Percentiles rank a stretch among this genome's conserved stretches.
phyloP scores from a whole-genome alignment of 2,797 vertebrate genomes.

The Enteromius viviparus region DNA sequence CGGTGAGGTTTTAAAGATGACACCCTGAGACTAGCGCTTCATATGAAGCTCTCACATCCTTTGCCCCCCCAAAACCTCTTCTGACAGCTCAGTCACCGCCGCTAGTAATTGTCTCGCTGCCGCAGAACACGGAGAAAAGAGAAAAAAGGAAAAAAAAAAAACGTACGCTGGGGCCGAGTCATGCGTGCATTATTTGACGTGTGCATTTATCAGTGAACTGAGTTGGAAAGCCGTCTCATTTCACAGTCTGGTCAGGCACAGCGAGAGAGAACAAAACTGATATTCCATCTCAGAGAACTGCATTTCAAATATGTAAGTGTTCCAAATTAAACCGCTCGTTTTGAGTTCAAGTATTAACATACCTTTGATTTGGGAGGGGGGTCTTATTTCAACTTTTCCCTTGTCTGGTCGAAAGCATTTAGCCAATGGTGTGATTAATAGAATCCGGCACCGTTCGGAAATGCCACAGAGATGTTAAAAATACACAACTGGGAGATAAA shows the following conservation, averaged over 20 bases:
- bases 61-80: slow-evolving; percentile 65
- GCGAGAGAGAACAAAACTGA: slow-evolving; percentile 61
- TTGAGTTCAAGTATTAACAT: slow-evolving; percentile 47
- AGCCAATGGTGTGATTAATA: slow-evolving; percentile 75
- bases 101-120: slow-evolving; percentile 71
- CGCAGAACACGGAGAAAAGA: slow-evolving; percentile 34
- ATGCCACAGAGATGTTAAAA: slow-evolving; percentile 69
- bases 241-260: slow-evolving; percentile 65
- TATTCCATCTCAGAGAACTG: slow-evolving; percentile 63
- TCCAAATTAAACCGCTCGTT: slow-evolving; percentile 41
- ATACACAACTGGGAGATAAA: slow-evolving; percentile 74
- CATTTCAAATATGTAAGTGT: slow-evolving; percentile 64
- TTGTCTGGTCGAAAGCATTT: slow-evolving; percentile 67
- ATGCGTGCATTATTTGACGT: slow-evolving; percentile 72
- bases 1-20: slow-evolving; percentile 72
- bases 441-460: slow-evolving; percentile 72
- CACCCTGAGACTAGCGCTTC: slow-evolving; percentile 70
- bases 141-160: background rate
- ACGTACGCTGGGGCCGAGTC: slow-evolving; percentile 62
- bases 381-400: slow-evolving; percentile 52
- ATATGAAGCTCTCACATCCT: slow-evolving; percentile 64
- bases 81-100: slow-evolving; percentile 71
- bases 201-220: slow-evolving; percentile 70
- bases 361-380: slow-evolving; percentile 46
- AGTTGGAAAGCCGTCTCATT: slow-evolving; percentile 68